These are phyloP conservation scores for Lipotes vexillifer DNA, from an alignment of 2,113 vertebrate species.

Conservation along the genomic window DNA sequence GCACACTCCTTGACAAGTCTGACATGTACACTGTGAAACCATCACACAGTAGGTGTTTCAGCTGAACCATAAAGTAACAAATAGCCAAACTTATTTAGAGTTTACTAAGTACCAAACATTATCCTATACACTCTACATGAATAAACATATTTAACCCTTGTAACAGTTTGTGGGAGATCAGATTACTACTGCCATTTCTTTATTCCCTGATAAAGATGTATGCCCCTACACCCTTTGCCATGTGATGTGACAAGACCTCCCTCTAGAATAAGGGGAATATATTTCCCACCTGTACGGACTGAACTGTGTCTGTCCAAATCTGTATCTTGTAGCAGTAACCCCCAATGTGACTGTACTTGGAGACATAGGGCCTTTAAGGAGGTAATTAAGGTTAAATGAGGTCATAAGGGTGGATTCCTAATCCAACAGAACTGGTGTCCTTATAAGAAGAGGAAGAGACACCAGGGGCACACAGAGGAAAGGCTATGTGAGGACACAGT, in stretches of 20 bases:
- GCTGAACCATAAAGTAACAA: neutral
- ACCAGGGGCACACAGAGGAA: neutral
- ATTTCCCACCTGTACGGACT: neutral
- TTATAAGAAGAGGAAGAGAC: neutral
- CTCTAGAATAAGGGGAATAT: neutral
- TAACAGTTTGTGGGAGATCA: neutral
- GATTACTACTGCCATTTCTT: neutral
- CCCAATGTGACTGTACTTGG: neutral
- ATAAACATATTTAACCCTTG: too few relatives aligned
- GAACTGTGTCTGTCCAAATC: neutral
- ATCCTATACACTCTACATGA: neutral
- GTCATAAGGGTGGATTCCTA: accelerated
- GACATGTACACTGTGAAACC: neutral
- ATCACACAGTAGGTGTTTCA: neutral
- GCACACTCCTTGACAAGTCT: neutral
- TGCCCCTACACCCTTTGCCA: neutral
- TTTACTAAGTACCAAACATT: neutral
- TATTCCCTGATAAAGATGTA: neutral
- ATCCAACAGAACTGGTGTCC: neutral
- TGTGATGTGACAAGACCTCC: neutral
- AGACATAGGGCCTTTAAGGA: neutral
- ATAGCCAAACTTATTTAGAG: neutral
- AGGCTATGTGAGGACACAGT: neutral
- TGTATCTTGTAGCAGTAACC: neutral
- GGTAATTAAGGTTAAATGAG: neutral